Conservation (phyloP, 2,797 vertebrate genomes). For the Danio tinwini region DNA sequence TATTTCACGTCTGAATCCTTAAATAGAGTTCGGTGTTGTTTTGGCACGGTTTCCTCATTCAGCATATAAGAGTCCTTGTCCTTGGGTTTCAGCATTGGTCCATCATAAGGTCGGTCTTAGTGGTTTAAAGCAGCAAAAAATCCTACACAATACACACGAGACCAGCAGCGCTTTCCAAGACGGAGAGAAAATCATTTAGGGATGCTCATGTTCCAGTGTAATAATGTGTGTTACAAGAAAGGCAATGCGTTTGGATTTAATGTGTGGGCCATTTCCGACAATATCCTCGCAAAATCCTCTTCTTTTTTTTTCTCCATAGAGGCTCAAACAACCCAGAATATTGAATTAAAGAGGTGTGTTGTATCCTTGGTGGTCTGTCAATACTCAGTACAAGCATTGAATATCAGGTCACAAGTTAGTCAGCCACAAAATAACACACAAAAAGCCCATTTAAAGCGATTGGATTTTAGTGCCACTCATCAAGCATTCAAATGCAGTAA, state of each 20-base stretch:
- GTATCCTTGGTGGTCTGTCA: constrained; percentile 20
- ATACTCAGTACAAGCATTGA: constrained; percentile 24
- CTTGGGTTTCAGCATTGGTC: constrained; percentile 51
- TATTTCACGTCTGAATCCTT: constrained; percentile 36
- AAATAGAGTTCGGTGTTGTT: constrained; percentile 45
- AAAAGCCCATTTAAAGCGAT: too few species aligned
- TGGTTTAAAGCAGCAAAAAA: constrained; percentile 53
- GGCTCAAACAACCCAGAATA: constrained; percentile 3
- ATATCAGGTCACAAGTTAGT: constrained; percentile 5
- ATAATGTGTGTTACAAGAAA: constrained; percentile 38
- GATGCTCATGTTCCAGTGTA: constrained; percentile 51
- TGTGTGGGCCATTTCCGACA: constrained; percentile 42
- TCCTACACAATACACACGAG: constrained; percentile 60
- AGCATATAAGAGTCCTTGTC: constrained; percentile 28
- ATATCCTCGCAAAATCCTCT: constrained; percentile 49
- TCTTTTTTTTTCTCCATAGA: constrained; percentile 27
- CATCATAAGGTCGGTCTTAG: constrained; percentile 35
- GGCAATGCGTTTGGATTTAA: constrained; percentile 29
- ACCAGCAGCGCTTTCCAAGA: constrained; percentile 75
- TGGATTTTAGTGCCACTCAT: too few species aligned
- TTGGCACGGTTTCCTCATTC: constrained; percentile 61
- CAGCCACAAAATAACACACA: too few species aligned
- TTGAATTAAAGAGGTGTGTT: constrained; percentile 21
- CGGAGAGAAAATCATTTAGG: constrained; percentile 55
- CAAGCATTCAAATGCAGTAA: too few species aligned